Base-by-base conservation (phyloP, 2,888 invertebrate species). In the Embidobia sp. region DNA sequence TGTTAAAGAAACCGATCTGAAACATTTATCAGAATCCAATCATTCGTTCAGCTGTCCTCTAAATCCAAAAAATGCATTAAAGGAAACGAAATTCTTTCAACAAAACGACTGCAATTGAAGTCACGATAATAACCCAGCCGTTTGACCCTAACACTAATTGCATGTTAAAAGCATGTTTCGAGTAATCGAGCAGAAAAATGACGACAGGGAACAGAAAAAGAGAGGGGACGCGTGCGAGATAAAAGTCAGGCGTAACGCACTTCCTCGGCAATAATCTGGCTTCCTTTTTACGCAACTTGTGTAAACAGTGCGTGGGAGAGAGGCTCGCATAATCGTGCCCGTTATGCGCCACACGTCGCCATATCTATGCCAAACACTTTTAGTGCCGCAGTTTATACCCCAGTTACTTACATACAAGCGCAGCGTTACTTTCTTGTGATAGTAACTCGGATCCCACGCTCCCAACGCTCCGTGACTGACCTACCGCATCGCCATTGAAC, bases 401-500 rank as follows among this genome's bases (percentile, higher is more conserved):
- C 57, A 59, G 73, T 77, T 79, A 73, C 73, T 74, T 66, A 61
- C 61, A 53, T 66, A 48, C 55, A 48, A 51, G 33, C 46, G 37
- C 53, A 19, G 42, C 66, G 51, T 74, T 74, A 72, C 74, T 78
- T 72, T 79, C 77, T 77, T 44, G 81, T 79, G 84, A 83, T 81
- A 79, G 79, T 80, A 81, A 81, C 79, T 53, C 40, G 80, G 82
- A 82, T 85, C 86, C 86, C 86, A 86, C 86, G 85, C 86, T 85
- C 83, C 80, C 84, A 83, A 81, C 83, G 79, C 83, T 82, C 83
- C 85, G 81, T 81, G 79, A 80, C 82, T 84, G 84, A 84, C 85
- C 85, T 84, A 84, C 82, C 85, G 69, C 74, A 79, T 78, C 67
- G 69, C 42, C 18, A 49, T 57, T 49, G 46, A 63, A 57, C 57